phyloP scores from a whole-genome alignment of 2,888 invertebrate species.

The Dynastes tityus region DNA sequence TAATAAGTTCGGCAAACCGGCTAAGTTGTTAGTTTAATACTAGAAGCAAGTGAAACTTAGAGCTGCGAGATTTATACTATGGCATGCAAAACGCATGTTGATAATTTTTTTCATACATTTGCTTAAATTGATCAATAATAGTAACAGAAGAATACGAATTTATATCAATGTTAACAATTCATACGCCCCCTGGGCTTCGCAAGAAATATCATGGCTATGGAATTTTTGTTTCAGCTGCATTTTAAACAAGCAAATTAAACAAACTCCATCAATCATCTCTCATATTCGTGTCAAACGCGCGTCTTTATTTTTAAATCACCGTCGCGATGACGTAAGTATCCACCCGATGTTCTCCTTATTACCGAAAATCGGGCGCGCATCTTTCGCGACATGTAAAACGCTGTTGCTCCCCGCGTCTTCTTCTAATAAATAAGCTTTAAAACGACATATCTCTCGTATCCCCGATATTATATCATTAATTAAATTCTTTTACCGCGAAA shows the following conservation, averaged over 20 bases:
- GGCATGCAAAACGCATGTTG: too few species aligned
- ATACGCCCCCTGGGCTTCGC: too few species aligned
- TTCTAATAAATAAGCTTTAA: conserved; percentile 1
- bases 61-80: too few species aligned
- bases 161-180: too few species aligned
- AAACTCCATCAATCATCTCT: conserved; percentile 25
- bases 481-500: not conserved
- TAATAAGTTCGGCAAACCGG: too few species aligned
- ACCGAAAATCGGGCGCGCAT: not conserved
- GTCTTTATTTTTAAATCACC: conserved; percentile 27
- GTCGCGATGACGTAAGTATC: not conserved
- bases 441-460: not conserved
- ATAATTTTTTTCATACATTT: too few species aligned
- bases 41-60: too few species aligned
- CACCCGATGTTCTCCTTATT: not conserved
- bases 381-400: not conserved
- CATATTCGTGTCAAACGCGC: conserved; percentile 31
- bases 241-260: conserved; percentile 18
- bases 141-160: too few species aligned
- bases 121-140: too few species aligned
- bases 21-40: too few species aligned
- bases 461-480: not conserved
- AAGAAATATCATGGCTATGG: too few species aligned
- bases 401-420: not conserved
- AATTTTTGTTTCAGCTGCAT: not conserved